These are phyloP conservation scores for Hyppa rectilinea DNA, from an alignment of 2,888 invertebrate genomes.

Conservation along the genomic window DNA sequence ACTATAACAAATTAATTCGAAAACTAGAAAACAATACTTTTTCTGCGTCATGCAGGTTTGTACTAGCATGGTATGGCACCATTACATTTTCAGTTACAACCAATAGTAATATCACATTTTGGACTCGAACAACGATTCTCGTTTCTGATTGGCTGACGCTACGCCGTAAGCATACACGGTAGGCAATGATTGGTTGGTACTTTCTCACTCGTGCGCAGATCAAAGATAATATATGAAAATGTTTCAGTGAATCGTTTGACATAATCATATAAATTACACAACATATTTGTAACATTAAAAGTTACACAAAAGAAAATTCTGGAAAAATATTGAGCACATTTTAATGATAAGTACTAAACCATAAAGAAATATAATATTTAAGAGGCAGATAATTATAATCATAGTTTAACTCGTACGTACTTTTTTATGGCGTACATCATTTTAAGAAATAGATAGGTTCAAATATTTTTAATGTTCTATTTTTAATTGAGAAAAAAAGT, in stretches of 20 bases:
- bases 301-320: neutral
- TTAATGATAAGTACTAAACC: constrained; percentile 8
- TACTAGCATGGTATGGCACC: constrained; percentile 63
- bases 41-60: constrained; percentile 48
- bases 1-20: constrained; percentile 46
- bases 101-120: constrained; percentile 36
- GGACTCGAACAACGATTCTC: neutral
- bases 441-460: neutral
- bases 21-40: constrained; percentile 57
- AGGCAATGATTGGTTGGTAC: constrained; percentile 9
- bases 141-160: constrained; percentile 22
- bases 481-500: neutral
- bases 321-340: constrained; percentile 35
- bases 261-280: neutral
- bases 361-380: neutral
- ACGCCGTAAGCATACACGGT: neutral
- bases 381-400: neutral
- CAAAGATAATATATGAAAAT: neutral
- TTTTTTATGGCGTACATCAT: neutral
- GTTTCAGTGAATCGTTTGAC: neutral
- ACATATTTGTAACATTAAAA: neutral
- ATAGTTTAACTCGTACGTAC: neutral
- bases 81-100: constrained; percentile 35
- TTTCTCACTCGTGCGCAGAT: neutral
- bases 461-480: neutral